These are phyloP conservation scores for Dasysyrphus tricinctus DNA, from an alignment of 2,888 invertebrate genomes.

Conservation along the genomic window DNA sequence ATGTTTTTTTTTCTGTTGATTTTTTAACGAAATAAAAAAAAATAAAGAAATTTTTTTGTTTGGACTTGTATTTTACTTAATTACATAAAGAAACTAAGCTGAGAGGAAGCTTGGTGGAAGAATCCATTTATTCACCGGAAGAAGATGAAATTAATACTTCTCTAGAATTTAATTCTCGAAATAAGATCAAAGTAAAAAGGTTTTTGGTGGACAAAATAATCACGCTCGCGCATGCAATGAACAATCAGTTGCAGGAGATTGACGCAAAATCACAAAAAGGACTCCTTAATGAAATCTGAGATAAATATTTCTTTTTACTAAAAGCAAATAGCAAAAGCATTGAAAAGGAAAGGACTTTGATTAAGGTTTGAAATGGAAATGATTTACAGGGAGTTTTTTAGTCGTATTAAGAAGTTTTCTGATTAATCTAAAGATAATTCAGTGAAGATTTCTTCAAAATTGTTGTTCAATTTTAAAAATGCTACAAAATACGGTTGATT, in stretches of 20 bases:
- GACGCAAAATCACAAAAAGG: conserved; percentile 11
- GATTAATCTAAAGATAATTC: not conserved
- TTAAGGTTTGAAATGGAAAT: not conserved
- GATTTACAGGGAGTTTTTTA: not conserved
- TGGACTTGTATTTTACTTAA: conserved; percentile 58
- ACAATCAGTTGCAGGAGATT: conserved; percentile 39
- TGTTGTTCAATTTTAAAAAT: no score
- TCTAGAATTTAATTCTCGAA: conserved; percentile 41
- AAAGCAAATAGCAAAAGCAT: not conserved
- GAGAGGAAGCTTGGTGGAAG: conserved; percentile 26
- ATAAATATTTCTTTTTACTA: not conserved
- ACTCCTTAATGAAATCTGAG: not conserved
- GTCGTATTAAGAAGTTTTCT: no score
- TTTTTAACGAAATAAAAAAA: conserved; percentile 9
- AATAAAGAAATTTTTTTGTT: conserved; percentile 13
- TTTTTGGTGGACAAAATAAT: not conserved
- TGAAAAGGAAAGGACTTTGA: not conserved
- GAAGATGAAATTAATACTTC: conserved; percentile 55
- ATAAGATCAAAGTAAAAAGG: conserved; percentile 56
- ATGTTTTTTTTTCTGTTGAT: conserved; percentile 30
- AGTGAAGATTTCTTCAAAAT: no score
- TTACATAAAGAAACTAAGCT: conserved; percentile 60
- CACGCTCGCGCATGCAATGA: not conserved
- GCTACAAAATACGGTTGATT: no score
- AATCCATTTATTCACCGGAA: conserved; percentile 62